Evolutionary conservation across 2,888 invertebrate species (phyloP).

Genomic region (Agrotis segetum): DNA sequence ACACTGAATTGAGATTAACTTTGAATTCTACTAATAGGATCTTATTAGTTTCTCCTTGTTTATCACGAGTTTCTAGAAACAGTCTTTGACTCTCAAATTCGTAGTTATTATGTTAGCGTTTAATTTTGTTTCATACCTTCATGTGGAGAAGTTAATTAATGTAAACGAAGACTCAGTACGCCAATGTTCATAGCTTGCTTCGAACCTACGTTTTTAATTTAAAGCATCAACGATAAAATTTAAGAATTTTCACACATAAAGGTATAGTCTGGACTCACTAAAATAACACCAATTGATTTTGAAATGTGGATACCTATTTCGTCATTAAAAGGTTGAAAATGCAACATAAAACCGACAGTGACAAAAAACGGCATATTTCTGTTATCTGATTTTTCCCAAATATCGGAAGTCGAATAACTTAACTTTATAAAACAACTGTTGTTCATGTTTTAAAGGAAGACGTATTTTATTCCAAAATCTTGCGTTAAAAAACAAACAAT

Average conservation of each 20-base stretch:
- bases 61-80: slow-evolving; percentile 31
- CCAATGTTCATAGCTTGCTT: no score
- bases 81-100: slow-evolving; percentile 17
- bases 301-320: no score
- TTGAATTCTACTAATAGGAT: slow-evolving; percentile 66
- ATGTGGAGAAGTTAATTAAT: neutral
- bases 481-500: slow-evolving; percentile 84
- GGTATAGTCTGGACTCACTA: no score
- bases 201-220: no score
- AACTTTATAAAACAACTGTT: slow-evolving; percentile 26
- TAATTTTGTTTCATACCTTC: no score
- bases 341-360: neutral
- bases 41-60: slow-evolving; percentile 61
- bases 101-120: neutral
- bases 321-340: no score
- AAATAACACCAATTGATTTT: no score
- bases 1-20: slow-evolving; percentile 67
- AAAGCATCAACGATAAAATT: no score
- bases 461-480: slow-evolving; percentile 76
- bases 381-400: slow-evolving; percentile 2
- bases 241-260: no score
- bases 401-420: slow-evolving; percentile 3
- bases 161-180: neutral
- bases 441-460: slow-evolving; percentile 74
- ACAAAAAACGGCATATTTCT: neutral